Percentiles rank a stretch among this genome's conserved stretches.
phyloP scores from a whole-genome alignment of 2,888 invertebrate species.

The Pristionchus japonicus region DNA sequence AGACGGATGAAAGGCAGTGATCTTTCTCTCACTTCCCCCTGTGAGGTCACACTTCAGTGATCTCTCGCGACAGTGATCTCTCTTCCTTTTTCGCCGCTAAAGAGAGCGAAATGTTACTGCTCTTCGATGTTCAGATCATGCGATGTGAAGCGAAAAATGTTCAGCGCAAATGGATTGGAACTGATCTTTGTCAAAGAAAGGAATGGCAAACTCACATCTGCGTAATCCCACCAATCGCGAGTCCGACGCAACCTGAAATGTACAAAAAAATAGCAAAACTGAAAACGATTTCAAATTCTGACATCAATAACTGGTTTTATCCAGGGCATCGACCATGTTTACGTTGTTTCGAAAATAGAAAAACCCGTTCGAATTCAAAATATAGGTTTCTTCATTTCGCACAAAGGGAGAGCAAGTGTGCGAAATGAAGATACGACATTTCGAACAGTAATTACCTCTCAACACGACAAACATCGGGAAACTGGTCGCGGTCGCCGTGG shows the following conservation, averaged over 20 bases:
- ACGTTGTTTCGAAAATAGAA: not conserved
- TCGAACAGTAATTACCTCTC: too few relatives aligned
- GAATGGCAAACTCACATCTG: constrained; percentile 83
- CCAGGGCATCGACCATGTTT: not conserved
- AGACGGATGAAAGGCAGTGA: not conserved
- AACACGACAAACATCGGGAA: constrained; percentile 90
- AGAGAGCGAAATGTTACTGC: not conserved
- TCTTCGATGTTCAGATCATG: not conserved
- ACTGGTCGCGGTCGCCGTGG: constrained; percentile 91
- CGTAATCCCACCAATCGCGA: constrained; percentile 94
- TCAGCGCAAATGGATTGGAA: not conserved
- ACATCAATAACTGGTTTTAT: not conserved
- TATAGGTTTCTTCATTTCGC: too few relatives aligned
- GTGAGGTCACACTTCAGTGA: not conserved
- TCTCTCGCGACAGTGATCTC: too few relatives aligned
- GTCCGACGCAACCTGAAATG: constrained; percentile 82
- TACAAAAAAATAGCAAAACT: not conserved
- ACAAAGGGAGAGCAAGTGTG: too few relatives aligned
- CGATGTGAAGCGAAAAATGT: not conserved
- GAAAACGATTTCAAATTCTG: not conserved
- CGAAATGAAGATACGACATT: constrained; percentile 75
- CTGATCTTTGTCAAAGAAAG: not conserved
- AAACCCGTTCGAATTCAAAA: too few relatives aligned
- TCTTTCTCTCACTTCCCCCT: not conserved
- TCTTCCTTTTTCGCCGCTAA: too few relatives aligned